These are phyloP conservation scores for Semaprochilodus insignis DNA, from an alignment of 2,797 vertebrate species.

Conservation along the genomic window DNA sequence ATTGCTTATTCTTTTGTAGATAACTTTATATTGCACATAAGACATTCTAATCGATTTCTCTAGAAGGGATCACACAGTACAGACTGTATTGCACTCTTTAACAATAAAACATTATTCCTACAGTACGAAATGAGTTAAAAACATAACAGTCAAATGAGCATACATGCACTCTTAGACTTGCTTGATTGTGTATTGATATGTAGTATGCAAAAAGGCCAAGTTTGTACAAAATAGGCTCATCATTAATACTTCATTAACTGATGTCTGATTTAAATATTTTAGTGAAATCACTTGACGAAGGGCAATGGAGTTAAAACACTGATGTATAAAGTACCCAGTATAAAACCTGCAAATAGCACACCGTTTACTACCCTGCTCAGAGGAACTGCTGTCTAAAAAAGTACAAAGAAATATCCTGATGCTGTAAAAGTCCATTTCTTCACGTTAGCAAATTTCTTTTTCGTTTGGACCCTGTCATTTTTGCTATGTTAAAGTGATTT, in stretches of 20 bases:
- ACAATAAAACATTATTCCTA: constrained; percentile 27
- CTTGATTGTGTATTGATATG: constrained; percentile 9
- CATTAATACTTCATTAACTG: background rate
- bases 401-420: background rate
- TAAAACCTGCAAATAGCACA: background rate
- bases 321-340: background rate
- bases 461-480: background rate
- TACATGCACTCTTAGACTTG: constrained; percentile 9
- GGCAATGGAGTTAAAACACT: background rate
- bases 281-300: background rate
- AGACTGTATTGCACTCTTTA: constrained; percentile 55
- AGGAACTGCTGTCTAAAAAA: constrained; percentile 1
- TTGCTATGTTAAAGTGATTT: background rate
- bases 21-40: constrained; percentile 65
- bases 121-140: constrained; percentile 22
- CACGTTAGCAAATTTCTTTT: background rate
- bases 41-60: constrained; percentile 40
- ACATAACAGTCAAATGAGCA: constrained; percentile 23
- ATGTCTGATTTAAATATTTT: constrained; percentile 3
- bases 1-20: constrained; percentile 70
- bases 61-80: constrained; percentile 47
- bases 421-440: constrained; percentile 5
- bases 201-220: constrained; percentile 26
- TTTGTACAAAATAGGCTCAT: constrained; percentile 38
- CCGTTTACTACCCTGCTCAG: background rate